Evolutionary conservation across 2,113 vertebrate species (phyloP), one percentile per base, ranked within the genome.

Genomic region (Panthera leo): DNA sequence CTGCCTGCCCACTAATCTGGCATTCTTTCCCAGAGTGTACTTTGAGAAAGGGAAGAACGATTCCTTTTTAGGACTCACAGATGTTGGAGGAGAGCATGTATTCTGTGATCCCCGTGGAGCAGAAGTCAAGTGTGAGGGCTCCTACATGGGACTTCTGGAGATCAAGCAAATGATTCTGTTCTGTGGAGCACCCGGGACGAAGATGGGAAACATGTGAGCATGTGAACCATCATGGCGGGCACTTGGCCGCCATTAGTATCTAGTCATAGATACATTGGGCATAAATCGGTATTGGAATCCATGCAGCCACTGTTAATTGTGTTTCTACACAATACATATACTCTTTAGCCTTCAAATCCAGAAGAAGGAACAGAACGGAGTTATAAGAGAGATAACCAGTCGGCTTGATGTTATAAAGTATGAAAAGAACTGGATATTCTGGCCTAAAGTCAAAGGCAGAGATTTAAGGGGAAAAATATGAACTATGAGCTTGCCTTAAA

Each of bases 181-280:
- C 58, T 34, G 7, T 25, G 10, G 51, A 73, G 19, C 25, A 27
- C 63, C 23, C 31, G 27, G 48, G 18, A 89, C 18, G 76, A 70
- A 71, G 53, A 15, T 13, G 4, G 11, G 34, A 90, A 89, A 9
- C 19, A 42, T 61, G 7, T 94, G 34, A 31, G 29, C 45, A 21
- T 14, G 14, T 36, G n/a, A 27, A 58, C 4, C 19, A 1, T 42
- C 25, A 36, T 2, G 58, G 8, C 5, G 1, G 31, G 25, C 1
- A 13, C 39, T 75, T 39, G 51, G 14, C 5, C 7, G 25, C 1
- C 70, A 36, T 18, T 36, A 13, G 1, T 85, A 42, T 42, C 39
- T 51, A 68, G 23, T 14, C 15, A 19, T 3, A 23, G 58, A 61
- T 8, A 4, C 45, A n/a, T 13, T 34, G 58, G 67, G 21, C 34